Conservation (phyloP, 1,140 invertebrate species). For the Tachypleus tridentatus region DNA sequence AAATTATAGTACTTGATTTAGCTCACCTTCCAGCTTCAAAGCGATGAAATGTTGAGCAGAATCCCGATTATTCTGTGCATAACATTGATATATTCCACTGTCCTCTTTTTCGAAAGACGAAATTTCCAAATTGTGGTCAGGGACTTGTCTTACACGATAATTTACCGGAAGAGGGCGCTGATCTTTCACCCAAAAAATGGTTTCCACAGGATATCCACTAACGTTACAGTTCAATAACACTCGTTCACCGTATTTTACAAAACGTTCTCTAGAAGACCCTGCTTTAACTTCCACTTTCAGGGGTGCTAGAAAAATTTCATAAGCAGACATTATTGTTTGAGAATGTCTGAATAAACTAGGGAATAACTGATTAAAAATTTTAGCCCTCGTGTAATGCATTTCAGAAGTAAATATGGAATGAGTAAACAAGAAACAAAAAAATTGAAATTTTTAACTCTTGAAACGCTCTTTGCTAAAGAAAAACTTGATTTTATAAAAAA, state of each 20-base stretch:
- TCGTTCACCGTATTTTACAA: slow-evolving; percentile 19
- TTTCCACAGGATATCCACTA: slow-evolving; percentile 10
- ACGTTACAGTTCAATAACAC: slow-evolving; percentile 21
- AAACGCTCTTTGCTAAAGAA: too few species aligned
- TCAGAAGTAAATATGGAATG: too few species aligned
- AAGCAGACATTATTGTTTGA: too few species aligned
- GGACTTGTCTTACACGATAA: slow-evolving; percentile 15
- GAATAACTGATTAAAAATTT: too few species aligned
- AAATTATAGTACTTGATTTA: background rate
- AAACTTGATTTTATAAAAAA: too few species aligned
- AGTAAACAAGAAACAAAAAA: too few species aligned
- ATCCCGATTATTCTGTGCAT: slow-evolving; percentile 19
- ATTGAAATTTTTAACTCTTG: too few species aligned
- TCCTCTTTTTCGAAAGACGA: slow-evolving; percentile 18
- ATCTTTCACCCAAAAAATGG: slow-evolving; percentile 21
- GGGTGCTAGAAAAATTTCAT: slow-evolving; percentile 8
- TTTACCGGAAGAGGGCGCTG: slow-evolving; percentile 14
- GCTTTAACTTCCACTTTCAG: slow-evolving; percentile 15
- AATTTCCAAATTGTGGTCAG: slow-evolving; percentile 15
- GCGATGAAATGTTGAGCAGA: slow-evolving; percentile 17
- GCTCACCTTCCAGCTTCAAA: slow-evolving; percentile 20
- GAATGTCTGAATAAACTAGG: too few species aligned
- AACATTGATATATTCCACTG: slow-evolving; percentile 21
- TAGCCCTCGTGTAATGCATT: too few species aligned
- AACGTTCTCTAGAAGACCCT: slow-evolving; percentile 9